Conservation (phyloP, 30 jellyfish, hydroid and myxozoan genomes). For the Sanderia malayensis region DNA sequence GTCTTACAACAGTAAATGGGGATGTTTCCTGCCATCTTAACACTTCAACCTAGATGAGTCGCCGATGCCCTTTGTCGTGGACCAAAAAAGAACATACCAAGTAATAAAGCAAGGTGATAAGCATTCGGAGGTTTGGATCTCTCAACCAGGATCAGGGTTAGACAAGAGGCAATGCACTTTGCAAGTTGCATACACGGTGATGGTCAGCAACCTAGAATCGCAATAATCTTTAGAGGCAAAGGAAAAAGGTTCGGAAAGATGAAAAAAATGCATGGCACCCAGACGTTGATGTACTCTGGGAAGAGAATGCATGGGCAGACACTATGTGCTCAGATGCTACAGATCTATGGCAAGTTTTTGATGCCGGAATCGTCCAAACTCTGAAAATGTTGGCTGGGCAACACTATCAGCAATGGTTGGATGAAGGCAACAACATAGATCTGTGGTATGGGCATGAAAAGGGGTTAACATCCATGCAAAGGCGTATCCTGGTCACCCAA, state of each 20-base stretch:
- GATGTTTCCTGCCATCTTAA: constrained; percentile 43
- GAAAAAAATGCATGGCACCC: constrained; percentile 23
- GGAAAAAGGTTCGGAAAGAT: constrained; percentile 22
- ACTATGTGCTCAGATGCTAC: constrained; percentile 17
- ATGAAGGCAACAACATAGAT: neutral
- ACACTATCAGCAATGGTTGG: neutral
- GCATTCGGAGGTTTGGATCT: constrained; percentile 19
- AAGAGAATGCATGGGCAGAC: constrained; percentile 43
- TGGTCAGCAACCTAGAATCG: constrained; percentile 8
- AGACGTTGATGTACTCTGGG: constrained; percentile 40
- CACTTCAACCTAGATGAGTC: constrained; percentile 47
- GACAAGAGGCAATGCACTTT: neutral
- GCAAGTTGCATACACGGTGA: neutral
- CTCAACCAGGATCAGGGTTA: constrained; percentile 21
- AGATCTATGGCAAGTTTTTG: neutral
- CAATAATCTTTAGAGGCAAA: constrained; percentile 31
- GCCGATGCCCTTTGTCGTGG: constrained; percentile 67
- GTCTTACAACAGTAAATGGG: constrained; percentile 35
- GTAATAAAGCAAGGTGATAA: constrained; percentile 41
- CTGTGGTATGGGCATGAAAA: constrained; percentile 10
- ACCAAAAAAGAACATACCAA: constrained; percentile 39
- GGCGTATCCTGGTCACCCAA: constrained; percentile 1
- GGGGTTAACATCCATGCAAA: neutral
- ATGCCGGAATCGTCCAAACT: neutral
- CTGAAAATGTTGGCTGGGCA: neutral